Base-by-base conservation (phyloP, 1,140 invertebrate species). In the Argopecten irradians region DNA sequence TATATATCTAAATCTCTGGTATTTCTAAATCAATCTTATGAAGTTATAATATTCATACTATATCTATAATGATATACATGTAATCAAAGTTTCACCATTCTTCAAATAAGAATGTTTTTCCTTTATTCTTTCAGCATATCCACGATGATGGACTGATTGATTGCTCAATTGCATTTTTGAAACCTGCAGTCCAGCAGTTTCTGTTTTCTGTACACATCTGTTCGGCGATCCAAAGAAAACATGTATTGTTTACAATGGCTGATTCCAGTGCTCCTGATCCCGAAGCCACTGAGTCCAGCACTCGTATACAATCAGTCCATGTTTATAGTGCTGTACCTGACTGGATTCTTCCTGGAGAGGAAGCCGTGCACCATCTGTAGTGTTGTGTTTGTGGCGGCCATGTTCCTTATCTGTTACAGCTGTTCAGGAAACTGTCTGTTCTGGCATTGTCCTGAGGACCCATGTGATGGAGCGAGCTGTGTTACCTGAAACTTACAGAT, bases 231-330 rank as follows among this genome's bases (percentile, higher is more conserved):
- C 33, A 14, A 19, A 34, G 36, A 35, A 5, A 92, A 82, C 16
- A 99, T 99, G 99, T 99, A 99, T 97, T 99, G 99, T 96, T 97
- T 99, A 93, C 98, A 99, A 96, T 99, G 98, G 98, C 96, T 99
- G 92, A 98, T 99, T 92, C 99, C 99, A 85, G 98, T 99, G 85
- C 96, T 99, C 87, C 96, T 99, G 84, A 98, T 99, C 95, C 99
- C 99, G 90, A 99, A 99, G 96, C 99, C 99, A 71, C 97, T 96
- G 71, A 99, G 99, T 96, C 98, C 98, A 93, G 98, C 98, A 43
- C 96, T 99, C 34, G 96, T 99, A 88, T 98, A 99, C 95, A 99
- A 99, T 88, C 98, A 99, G 96, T 98, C 98, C 43, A 98, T 99
- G 97, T 99, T 99, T 94, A 98, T 99, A 97, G 97, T 98, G 71